Conservation (phyloP, 2,797 vertebrate species). For the Thaleichthys pacificus region DNA sequence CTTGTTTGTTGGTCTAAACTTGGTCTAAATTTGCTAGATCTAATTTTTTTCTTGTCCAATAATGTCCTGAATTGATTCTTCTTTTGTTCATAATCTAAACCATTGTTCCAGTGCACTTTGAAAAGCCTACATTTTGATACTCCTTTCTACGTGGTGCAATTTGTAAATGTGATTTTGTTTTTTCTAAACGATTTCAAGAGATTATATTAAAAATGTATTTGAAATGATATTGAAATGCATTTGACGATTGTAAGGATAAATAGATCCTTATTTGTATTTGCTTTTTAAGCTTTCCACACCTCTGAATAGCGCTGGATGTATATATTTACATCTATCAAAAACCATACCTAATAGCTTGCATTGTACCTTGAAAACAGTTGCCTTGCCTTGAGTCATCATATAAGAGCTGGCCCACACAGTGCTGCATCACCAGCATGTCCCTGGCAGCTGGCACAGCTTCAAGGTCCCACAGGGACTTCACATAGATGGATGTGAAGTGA, state of each 20-base stretch:
- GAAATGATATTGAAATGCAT: constrained; percentile 20
- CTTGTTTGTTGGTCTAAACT: constrained; percentile 31
- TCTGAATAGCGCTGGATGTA: constrained; percentile 43
- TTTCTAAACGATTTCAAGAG: constrained; percentile 27
- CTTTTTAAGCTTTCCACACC: constrained; percentile 52
- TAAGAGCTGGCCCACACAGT: too few relatives aligned
- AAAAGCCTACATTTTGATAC: constrained; percentile 44
- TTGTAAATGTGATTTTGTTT: constrained; percentile 46
- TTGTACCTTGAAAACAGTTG: background rate
- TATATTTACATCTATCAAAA: constrained; percentile 16
- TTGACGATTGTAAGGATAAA: constrained; percentile 4
- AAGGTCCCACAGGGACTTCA: too few relatives aligned
- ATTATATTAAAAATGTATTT: constrained; percentile 31
- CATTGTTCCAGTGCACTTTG: constrained; percentile 27
- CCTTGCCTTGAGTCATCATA: background rate
- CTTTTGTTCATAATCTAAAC: background rate
- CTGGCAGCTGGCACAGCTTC: background rate
- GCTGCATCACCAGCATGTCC: background rate
- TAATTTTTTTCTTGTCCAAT: constrained; percentile 22
- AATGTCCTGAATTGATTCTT: constrained; percentile 2
- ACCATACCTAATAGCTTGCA: too few relatives aligned
- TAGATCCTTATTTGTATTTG: constrained; percentile 13
- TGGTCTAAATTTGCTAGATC: constrained; percentile 29
- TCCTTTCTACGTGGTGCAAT: constrained; percentile 38
- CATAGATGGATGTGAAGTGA: too few relatives aligned